Conservation (phyloP, 1,140 invertebrate genomes). For the Heliconius eleuchia region DNA sequence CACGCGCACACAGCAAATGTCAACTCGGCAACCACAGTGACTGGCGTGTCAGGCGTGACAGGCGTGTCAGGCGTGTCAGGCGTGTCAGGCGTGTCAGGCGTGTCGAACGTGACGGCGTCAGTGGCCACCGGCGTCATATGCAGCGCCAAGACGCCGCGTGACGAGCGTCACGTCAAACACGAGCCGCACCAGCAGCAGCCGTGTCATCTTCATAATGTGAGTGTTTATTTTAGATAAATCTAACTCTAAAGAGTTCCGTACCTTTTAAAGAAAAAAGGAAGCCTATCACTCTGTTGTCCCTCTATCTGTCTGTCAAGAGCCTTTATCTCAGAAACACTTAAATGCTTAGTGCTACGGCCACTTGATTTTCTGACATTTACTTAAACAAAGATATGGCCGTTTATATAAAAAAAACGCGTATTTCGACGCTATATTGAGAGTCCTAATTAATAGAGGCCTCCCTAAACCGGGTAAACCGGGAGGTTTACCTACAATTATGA, state of each 20-base stretch:
- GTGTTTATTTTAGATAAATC: background rate
- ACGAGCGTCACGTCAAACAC: slow-evolving; percentile 73
- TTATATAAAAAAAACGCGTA: no score
- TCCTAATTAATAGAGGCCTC: no score
- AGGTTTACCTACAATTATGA: no score
- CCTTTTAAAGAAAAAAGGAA: no score
- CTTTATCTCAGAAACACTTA: no score
- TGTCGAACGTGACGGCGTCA: slow-evolving; percentile 27
- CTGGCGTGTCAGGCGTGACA: background rate
- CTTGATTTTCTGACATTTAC: no score
- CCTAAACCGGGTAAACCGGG: no score
- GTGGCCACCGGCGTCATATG: slow-evolving; percentile 59
- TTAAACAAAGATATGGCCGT: no score
- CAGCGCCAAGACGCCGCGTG: slow-evolving; percentile 55
- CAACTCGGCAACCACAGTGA: slow-evolving; percentile 20
- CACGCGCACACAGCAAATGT: slow-evolving; percentile 86
- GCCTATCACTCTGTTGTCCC: background rate
- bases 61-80: background rate
- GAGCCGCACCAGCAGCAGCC: slow-evolving; percentile 62
- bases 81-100: background rate
- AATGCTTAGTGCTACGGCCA: no score
- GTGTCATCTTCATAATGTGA: slow-evolving; percentile 27
- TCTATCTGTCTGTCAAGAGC: no score
- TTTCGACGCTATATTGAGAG: no score
- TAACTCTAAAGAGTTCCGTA: no score